phyloP scores from a whole-genome alignment of 2,113 vertebrate species.

The Lontra canadensis region DNA sequence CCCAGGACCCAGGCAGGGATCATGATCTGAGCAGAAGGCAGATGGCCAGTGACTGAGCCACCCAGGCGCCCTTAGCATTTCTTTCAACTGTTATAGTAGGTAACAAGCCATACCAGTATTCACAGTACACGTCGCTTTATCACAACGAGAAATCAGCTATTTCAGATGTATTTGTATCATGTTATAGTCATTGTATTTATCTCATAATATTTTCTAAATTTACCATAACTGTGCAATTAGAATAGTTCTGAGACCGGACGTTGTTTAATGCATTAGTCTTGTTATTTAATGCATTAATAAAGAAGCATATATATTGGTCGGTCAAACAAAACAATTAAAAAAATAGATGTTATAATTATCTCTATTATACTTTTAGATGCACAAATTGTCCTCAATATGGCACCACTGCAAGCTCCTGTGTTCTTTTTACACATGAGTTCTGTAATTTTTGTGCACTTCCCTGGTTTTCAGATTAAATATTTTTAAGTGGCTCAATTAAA shows the following conservation, averaged over 20 bases:
- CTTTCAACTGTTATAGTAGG: neutral
- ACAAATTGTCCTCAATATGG: neutral
- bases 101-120: neutral
- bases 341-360: neutral
- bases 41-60: too few relatives aligned
- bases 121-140: neutral
- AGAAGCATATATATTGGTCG: neutral
- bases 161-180: neutral
- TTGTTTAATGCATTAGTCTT: neutral
- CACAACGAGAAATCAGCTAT: neutral
- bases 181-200: neutral
- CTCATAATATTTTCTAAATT: neutral
- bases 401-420: neutral
- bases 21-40: too few relatives aligned
- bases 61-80: neutral
- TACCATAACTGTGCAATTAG: neutral
- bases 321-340: neutral
- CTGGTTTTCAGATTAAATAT: neutral
- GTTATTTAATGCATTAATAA: neutral
- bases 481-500: conserved; percentile 30
- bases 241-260: neutral
- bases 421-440: neutral
- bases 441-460: neutral
- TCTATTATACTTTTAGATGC: neutral
- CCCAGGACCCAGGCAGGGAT: too few relatives aligned